Evolutionary conservation across 35 echinoderm and acorn worm genomes (phyloP).

Genomic region (Heliocidaris erythrogramma): DNA sequence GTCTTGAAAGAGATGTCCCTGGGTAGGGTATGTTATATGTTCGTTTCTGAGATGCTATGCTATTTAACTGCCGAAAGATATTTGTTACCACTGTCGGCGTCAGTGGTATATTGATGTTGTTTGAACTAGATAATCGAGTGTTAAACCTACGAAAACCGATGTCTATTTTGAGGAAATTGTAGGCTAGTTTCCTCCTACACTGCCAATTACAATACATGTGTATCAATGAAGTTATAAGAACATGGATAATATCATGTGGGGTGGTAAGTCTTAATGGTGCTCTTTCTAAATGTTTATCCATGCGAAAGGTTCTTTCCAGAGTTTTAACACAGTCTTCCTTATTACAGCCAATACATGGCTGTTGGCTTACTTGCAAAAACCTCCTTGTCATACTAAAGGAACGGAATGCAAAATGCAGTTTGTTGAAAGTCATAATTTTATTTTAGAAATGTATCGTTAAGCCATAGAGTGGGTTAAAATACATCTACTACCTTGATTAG

Average conservation of each 20-base stretch:
- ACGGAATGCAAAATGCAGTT: no score
- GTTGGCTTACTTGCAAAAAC: no score
- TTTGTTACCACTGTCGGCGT: neutral
- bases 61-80: neutral
- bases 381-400: no score
- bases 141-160: neutral
- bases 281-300: neutral
- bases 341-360: neutral
- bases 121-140: neutral
- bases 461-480: no score
- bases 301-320: no score
- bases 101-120: neutral
- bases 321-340: neutral
- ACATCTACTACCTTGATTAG: no score
- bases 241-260: neutral
- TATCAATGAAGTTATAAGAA: neutral
- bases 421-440: no score
- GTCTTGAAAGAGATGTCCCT: neutral
- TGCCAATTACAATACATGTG: neutral
- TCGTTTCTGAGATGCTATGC: neutral
- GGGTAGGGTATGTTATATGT: neutral
- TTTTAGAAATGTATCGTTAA: no score
- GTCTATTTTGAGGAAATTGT: neutral
- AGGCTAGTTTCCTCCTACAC: neutral
- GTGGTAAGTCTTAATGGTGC: neutral